Evolutionary conservation across 2,888 invertebrate species (phyloP).

Genomic region (Aproaerema taeniolella): DNA sequence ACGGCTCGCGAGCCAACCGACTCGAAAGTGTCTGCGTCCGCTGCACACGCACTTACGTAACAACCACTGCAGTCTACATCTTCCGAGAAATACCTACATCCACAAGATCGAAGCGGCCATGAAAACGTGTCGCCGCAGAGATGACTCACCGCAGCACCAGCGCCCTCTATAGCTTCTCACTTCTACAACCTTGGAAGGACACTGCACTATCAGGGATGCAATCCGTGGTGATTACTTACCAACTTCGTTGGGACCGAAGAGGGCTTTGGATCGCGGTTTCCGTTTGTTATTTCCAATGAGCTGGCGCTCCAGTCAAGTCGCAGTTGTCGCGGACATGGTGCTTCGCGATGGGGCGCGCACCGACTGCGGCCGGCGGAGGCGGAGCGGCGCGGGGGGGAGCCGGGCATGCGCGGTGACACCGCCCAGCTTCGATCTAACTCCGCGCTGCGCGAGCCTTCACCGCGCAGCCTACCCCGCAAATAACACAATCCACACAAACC

Average conservation of each 20-base stretch:
- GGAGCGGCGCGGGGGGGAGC: slow-evolving; percentile 38
- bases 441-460: slow-evolving; percentile 47
- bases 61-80: slow-evolving; percentile 58
- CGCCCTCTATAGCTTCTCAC: slow-evolving; percentile 56
- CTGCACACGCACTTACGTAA: slow-evolving; percentile 66
- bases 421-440: slow-evolving; percentile 62
- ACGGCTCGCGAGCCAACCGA: slow-evolving; percentile 24
- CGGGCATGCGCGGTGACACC: slow-evolving; percentile 46
- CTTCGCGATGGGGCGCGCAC: slow-evolving; percentile 58
- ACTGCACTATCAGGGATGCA: slow-evolving; percentile 36
- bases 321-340: slow-evolving; percentile 65
- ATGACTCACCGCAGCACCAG: slow-evolving; percentile 68
- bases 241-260: slow-evolving; percentile 43
- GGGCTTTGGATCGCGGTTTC: slow-evolving; percentile 39
- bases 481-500: slow-evolving; percentile 59
- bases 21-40: slow-evolving; percentile 64
- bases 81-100: slow-evolving; percentile 40
- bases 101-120: slow-evolving; percentile 67
- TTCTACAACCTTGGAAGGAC: slow-evolving; percentile 42
- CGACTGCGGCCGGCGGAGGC: slow-evolving; percentile 60
- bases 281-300: slow-evolving; percentile 47
- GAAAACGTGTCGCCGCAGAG: slow-evolving; percentile 68
- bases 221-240: slow-evolving; percentile 57
- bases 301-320: slow-evolving; percentile 64
- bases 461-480: slow-evolving; percentile 64